These are phyloP conservation scores for Sebastes fasciatus DNA, from an alignment of 2,113 vertebrate genomes.

Conservation along the genomic window DNA sequence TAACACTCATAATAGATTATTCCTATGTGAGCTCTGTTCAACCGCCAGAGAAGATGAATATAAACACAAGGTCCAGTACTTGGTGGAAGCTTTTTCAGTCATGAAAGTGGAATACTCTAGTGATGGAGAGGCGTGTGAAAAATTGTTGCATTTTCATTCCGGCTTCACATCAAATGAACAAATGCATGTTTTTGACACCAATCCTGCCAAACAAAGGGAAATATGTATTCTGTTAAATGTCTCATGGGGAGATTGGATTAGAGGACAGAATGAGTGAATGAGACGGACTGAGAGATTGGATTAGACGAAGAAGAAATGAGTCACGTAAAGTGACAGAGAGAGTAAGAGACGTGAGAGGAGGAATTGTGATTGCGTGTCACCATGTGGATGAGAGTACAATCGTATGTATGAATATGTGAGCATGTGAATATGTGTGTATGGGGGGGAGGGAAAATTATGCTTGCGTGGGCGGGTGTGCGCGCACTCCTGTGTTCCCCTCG, in stretches of 20 bases:
- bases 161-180: neutral
- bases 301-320: constrained; percentile 24
- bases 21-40: too few species aligned
- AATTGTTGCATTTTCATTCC: neutral
- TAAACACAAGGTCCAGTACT: too few species aligned
- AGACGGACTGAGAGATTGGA: constrained; percentile 34
- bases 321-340: constrained; percentile 9
- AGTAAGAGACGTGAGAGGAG: neutral
- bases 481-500: neutral
- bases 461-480: neutral
- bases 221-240: constrained; percentile 10
- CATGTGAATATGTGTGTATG: neutral
- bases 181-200: neutral
- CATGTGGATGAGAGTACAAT: neutral
- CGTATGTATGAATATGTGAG: neutral
- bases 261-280: neutral
- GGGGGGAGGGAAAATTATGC: neutral
- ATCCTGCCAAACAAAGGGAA: neutral
- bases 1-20: too few species aligned
- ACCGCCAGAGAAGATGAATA: too few species aligned
- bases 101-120: neutral
- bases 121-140: neutral
- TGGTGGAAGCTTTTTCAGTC: neutral
- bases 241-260: constrained; percentile 27
- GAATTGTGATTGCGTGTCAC: too few species aligned